Base-by-base conservation (phyloP, 2,113 vertebrate species). In the Micromys minutus region DNA sequence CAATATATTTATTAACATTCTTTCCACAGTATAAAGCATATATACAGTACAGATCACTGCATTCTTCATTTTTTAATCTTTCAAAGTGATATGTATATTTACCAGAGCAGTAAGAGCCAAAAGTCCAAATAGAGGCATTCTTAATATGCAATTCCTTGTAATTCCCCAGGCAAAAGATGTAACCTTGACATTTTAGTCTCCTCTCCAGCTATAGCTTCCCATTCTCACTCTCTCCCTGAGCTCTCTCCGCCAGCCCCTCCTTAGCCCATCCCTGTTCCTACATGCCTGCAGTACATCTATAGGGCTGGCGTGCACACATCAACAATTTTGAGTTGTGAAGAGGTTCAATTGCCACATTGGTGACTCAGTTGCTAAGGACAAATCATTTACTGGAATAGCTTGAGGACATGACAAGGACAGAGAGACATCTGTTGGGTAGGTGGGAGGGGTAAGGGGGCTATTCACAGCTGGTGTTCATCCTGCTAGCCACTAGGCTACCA, bases 281-380 rank as follows among this genome's bases (percentile, higher is more conserved):
- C 55, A 52, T 24, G 0, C 63, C 0, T 87, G 95, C 90, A 95
- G 94, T 88, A 87, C 88, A 85, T 95, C 80, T 96, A 34, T 94
- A 94, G 94, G 96, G 90, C 93, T 96, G 97, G 97, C 55, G 36
- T 96, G 97, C 98, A 98, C 98, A 97, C 97, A 98, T 98, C 98
- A 98, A 98, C 98, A 98, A 98, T 98, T 98, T 96, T 98, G 98
- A 98, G 98, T 98, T 98, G 98, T 98, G 98, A 99, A 99, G 98
- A 98, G 97, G 98, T 98, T 98, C 98, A 97, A 96, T 98, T 98
- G 98, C 98, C 98, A 98, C 98, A 96, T 98, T 96, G 96, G 98
- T 98, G 98, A 98, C 98, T 98, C 98, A 97, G 97, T 98, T 98
- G 98, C 98, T 98, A 98, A 71, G 95, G 93, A 97, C 98, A 98